Evolutionary conservation across 2,888 invertebrate genomes (phyloP), one percentile per base, ranked within the genome.

Genomic region (Parnassius glacialis): DNA sequence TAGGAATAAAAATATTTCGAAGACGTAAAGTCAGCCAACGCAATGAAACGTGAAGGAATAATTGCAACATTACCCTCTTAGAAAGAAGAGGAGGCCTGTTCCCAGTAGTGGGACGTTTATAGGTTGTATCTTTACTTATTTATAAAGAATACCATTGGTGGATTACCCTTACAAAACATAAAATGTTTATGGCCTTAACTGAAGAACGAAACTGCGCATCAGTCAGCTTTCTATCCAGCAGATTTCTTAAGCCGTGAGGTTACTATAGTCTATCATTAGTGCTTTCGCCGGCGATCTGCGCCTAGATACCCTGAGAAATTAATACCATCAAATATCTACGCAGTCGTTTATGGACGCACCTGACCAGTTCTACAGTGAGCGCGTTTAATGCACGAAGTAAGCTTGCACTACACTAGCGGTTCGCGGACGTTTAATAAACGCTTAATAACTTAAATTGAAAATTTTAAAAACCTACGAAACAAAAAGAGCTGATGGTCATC

Each of bases 261-360:
- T 44, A 52, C 44, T n/a, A 41, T 42, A 53, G 61, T 50, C 57
- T 62, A 62, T 62, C 62, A 62, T 62, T 62, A 57, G 48, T 57
- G 62, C 62, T 62, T 62, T 62, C 62, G 62, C 62, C 53, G 7
- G 52, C 34, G 52, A 48, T 61, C 57, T 57, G 57, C 12, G 57
- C 50, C 57, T 57, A 62, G 57, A 57, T 53, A 62, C 52, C 62
- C 12, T 53, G 62, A 62, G 62, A 62, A 57, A 62, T 62, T 53
- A 62, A 58, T 62, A 53, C 62, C 53, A 62, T 52, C 53, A 57
- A 56, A 57, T 62, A 62, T 57, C 52, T 62, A 48, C 25, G 44
- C 25, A 13, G 48, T 55, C 25, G 50, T 52, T 62, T 57, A 57
- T 20, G 48, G 57, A 48, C 57, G 34, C 25, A 44, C 43, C 34